Evolutionary conservation across 2,797 vertebrate species (phyloP).

Genomic region (Diglossa cyanea): DNA sequence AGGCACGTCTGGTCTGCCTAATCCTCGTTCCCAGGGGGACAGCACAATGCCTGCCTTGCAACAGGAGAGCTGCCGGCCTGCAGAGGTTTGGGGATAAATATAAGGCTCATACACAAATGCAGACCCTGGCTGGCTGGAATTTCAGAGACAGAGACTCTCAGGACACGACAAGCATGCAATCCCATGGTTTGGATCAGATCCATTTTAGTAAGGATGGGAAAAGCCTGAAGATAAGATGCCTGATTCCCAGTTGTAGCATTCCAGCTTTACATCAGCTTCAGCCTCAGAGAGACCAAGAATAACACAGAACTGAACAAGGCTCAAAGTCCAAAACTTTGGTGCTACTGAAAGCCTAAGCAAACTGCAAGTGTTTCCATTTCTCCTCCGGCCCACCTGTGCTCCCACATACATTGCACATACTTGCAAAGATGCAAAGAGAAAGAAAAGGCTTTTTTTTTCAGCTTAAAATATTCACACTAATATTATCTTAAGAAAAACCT

Average conservation of each 20-base stretch:
- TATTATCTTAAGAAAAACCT: neutral
- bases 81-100: neutral
- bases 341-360: neutral
- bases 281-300: neutral
- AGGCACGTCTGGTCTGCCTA: neutral
- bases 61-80: neutral
- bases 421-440: neutral
- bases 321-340: neutral
- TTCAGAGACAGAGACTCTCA: neutral
- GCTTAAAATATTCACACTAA: neutral
- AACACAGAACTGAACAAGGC: neutral
- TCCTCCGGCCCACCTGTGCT: neutral
- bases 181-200: neutral
- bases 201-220: neutral
- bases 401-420: neutral
- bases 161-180: neutral
- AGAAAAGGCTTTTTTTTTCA: neutral
- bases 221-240: neutral
- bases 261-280: neutral
- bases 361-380: neutral
- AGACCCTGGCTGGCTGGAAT: neutral
- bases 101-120: neutral
- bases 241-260: neutral
- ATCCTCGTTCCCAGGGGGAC: conserved; percentile 35
- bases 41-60: neutral